Percentiles rank a stretch among this genome's conserved stretches.
phyloP scores from a whole-genome alignment of 2,888 invertebrate genomes.

The Anagyrus pseudococci region DNA sequence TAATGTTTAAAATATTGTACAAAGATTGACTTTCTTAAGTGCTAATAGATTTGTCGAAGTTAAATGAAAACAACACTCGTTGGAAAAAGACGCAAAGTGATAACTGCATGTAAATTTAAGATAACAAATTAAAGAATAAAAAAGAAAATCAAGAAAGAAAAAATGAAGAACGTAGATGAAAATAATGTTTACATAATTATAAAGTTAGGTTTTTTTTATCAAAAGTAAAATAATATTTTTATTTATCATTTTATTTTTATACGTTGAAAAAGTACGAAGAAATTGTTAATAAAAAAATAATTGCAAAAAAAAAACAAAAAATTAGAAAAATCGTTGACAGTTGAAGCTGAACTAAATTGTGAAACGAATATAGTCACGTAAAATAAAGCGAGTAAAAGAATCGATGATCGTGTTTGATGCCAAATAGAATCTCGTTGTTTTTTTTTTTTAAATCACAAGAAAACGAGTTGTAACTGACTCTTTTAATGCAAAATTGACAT shows the following conservation, averaged over 20 bases:
- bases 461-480: slow-evolving; percentile 27
- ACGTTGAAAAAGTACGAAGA: slow-evolving; percentile 42
- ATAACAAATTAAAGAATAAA: slow-evolving; percentile 10
- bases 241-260: slow-evolving; percentile 58
- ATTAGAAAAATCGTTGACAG: slow-evolving; percentile 39
- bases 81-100: slow-evolving; percentile 18
- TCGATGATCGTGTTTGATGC: slow-evolving; percentile 30
- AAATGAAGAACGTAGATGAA: slow-evolving; percentile 27
- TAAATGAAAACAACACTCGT: slow-evolving; percentile 22
- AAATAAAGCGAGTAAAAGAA: slow-evolving; percentile 10
- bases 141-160: slow-evolving; percentile 2
- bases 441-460: too few species aligned
- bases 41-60: slow-evolving; percentile 9
- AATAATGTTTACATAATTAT: slow-evolving; percentile 37
- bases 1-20: slow-evolving; percentile 13
- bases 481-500: slow-evolving; percentile 13
- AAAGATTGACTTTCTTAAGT: slow-evolving; percentile 22
- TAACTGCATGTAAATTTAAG: slow-evolving; percentile 10
- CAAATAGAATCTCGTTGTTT: slow-evolving; percentile 40
- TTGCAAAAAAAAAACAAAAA: slow-evolving; percentile 31
- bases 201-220: slow-evolving; percentile 50
- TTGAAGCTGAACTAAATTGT: slow-evolving; percentile 22
- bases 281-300: slow-evolving; percentile 39
- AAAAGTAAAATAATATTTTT: slow-evolving; percentile 55
- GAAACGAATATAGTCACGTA: slow-evolving; percentile 21